phyloP scores from a whole-genome alignment of 2,888 invertebrate genomes.

The Amphipoea lucens region DNA sequence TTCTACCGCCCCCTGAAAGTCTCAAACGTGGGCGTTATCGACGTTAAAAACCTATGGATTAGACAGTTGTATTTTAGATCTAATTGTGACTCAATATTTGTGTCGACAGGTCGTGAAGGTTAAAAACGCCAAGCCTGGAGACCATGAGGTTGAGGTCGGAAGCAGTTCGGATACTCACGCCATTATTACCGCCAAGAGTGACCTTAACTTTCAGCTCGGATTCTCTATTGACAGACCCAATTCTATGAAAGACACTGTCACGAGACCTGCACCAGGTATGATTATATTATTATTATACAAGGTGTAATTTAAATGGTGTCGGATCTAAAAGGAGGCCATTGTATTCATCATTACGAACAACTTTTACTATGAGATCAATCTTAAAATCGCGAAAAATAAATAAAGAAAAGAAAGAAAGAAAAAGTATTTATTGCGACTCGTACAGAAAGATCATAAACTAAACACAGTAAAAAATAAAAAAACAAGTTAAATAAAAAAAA shows the following conservation, averaged over 20 bases:
- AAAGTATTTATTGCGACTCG: too few species aligned
- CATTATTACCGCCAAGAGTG: constrained; percentile 70
- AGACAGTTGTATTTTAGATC: not conserved
- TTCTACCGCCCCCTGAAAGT: not conserved
- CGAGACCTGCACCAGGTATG: constrained; percentile 75
- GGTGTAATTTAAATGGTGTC: too few species aligned
- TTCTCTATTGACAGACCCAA: constrained; percentile 72
- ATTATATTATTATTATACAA: too few species aligned
- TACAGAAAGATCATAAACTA: too few species aligned
- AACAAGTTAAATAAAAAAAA: too few species aligned
- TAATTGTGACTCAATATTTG: constrained; percentile 16
- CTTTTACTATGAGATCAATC: too few species aligned
- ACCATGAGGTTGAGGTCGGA: constrained; percentile 68
- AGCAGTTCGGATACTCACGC: constrained; percentile 62
- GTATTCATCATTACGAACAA: too few species aligned
- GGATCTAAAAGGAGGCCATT: too few species aligned
- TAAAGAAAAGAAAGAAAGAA: too few species aligned
- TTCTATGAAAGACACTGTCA: constrained; percentile 71
- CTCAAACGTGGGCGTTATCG: not conserved
- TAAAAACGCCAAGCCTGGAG: constrained; percentile 65
- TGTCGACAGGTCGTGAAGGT: constrained; percentile 70
- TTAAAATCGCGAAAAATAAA: too few species aligned
- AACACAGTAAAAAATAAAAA: too few species aligned
- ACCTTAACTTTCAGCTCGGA: constrained; percentile 75
- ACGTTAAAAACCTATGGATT: not conserved